Conservation (phyloP, 2,797 vertebrate species). For the Microhierax caerulescens region DNA sequence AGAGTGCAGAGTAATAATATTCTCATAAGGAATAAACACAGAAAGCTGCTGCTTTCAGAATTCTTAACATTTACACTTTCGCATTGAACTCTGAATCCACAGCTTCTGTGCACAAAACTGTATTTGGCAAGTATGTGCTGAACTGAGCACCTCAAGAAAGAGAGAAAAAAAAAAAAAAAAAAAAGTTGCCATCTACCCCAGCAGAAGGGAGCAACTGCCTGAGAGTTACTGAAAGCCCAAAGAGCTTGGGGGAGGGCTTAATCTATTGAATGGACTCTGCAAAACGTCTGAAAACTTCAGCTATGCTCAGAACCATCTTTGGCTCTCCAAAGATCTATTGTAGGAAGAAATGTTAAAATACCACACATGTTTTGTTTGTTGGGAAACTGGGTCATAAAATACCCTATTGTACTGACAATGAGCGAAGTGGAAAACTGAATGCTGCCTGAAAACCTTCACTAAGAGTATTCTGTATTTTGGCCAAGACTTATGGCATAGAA, state of each 20-base stretch:
- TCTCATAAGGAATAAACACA: not conserved
- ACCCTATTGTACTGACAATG: not conserved
- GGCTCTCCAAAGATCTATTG: not conserved
- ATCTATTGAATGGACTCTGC: not conserved
- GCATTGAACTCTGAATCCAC: not conserved
- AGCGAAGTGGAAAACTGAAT: not conserved
- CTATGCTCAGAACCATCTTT: not conserved
- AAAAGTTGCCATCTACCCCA: not conserved
- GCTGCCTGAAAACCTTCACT: not conserved
- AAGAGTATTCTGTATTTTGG: not conserved
- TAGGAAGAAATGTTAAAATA: not conserved
- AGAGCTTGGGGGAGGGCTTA: not conserved
- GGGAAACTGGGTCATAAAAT: conserved; percentile 6
- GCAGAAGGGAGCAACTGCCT: not conserved
- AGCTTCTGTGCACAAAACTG: not conserved
- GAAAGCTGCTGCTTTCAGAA: not conserved
- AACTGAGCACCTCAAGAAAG: not conserved
- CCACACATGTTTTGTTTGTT: not conserved
- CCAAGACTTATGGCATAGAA: not conserved
- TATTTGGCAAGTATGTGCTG: not conserved
- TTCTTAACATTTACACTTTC: not conserved
- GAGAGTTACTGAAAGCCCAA: not conserved
- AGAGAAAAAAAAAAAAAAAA: not conserved
- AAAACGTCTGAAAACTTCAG: not conserved
- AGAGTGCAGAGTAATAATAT: not conserved